Base-by-base conservation (phyloP, 2,113 vertebrate genomes). In the Trichomycterus rosablanca region DNA sequence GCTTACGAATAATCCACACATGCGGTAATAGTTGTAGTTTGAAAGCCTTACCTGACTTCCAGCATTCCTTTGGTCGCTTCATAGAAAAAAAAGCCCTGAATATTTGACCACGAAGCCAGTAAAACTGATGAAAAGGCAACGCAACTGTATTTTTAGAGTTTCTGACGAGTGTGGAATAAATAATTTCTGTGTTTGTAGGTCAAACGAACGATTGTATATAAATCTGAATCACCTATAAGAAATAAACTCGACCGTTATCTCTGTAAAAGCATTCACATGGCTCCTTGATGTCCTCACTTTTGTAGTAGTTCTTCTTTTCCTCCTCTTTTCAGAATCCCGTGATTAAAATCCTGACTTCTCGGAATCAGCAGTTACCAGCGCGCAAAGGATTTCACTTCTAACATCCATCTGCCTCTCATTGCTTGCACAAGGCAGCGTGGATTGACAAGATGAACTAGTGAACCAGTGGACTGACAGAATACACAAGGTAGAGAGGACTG, bases 21-120 rank as follows among this genome's bases (percentile, higher is more conserved):
- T 70, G 74, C 72, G 55, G 66, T 66, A 58, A 70, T 66, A 76
- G 54, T 67, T 22, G 64, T 51, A 59, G 59, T 61, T 62, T 59
- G 59, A 70, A 78, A 71, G 80, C 53, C 81, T 87, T 92, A 93
- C 90, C 89, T 91, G 86, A 7, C 71, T 73, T 72, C 70, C 66
- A 73, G 70, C 63, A 71, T 67, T 75, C 66, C 66, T 69, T 66
- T 61, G 44, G 44, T 67, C 52, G 69, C 63, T 66, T 51, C 56
- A 63, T 19, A 15, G 53, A 64, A 37, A 37, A 53, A 54, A 51
- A 22, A 39, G 35, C 52, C 65, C 61, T 54, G 69, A 64, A 37
- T 69, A 68, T 68, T 52, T 68, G 48, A 20, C 53, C 32, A 63
- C 63, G 67, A 48, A 59, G 28, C 43, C 24, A 24, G 48, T 35